Evolutionary conservation across 2,113 vertebrate species (phyloP), one percentile per base, ranked within the genome.

Genomic region (Todiramphus saurophagus): DNA sequence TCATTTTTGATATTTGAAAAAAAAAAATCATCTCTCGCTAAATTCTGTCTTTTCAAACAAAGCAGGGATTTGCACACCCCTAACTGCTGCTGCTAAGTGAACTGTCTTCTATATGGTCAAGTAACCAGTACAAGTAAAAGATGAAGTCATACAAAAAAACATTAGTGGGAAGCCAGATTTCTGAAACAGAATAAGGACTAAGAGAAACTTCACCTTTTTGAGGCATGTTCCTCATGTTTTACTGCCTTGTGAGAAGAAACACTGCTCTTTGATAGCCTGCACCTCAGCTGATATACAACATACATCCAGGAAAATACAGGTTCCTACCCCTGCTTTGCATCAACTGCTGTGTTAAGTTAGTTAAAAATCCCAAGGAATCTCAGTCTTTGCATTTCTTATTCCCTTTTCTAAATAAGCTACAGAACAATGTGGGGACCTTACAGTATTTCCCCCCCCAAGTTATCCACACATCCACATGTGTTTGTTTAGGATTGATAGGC

Each of bases 281-380:
- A 82, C 20, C 13, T 60, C 17, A 16, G 43, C 28, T 46, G 66
- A 56, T 39, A 24, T 2, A 23, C 10, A 83, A 55, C 8, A 41
- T 1, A 31, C 0, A 51, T 25, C 46, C 7, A 28, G 7, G 44
- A 69, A 68, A 81, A 74, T 3, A 55, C 3, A 50, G 0, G 0
- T 41, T 69, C 11, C 17, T 56, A 30, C 2, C 9, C 12, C 27
- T 72, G 30, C 7, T 80, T 83, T 35, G 64, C 16, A 23, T 51
- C 31, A 44, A 41, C 9, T 68, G 16, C 8, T 50, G 9, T 69
- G 25, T 16, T 13, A 75, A 87, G 2, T 13, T 55, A 21, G 9
- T 43, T 56, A 50, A 87, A 90, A 86, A 46, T 30, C 37, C 13
- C 35, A 72, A 59, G 35, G 7, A 73, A 83, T 9, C 4, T 76